Base-by-base conservation (phyloP, 2,888 invertebrate genomes). In the Salpingus planirostris region DNA sequence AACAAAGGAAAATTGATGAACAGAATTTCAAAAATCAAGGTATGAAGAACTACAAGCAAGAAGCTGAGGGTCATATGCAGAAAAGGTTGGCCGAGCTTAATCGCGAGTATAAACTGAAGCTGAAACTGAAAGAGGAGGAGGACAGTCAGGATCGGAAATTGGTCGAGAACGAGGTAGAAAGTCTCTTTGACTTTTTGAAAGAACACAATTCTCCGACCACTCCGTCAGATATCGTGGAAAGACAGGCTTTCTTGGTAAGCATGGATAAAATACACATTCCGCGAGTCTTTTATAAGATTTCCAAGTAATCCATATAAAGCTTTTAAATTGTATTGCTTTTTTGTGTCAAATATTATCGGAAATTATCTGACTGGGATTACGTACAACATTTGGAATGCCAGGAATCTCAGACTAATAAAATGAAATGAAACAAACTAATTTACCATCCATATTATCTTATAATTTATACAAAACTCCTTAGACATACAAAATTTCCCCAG, bases 61-160 rank as follows among this genome's bases (percentile, higher is more conserved):
- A 75, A 44, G 85, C 85, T 0, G 83, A 81, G 47, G 69, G 70
- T 34, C 76, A 79, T 42, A 78, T 79, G 57, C 73, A 83, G 55
- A 77, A 74, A 53, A 73, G 85, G 46, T 67, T 84, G 60, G 72
- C 65, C 49, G 75, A 79, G 27, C 55, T 80, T 2, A 76, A 79
- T 46, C 68, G 73, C 13, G 65, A 71, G 21, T 68, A 73, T 10
- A 57, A 65, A 15, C 72, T 78, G 31, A 71, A 68, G 52, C 66
- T 61, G 36, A 57, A 59, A 31, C 64, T 63, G 33, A 68, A 69
- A 33, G 57, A 63, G 32, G 62, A 60, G n/a, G 60, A 62, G 18
- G 50, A 50, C n/a, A 49, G 49, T 11, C 49, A 48, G 25, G 55
- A 55, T 39, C 74, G 73, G 42, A 68, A 74, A 59, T 71, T 78